A percentile compares a stretch with the other conserved stretches of the same genome.
Conservation (phyloP, 2,113 vertebrate genomes). For the Alligator sinensis region DNA sequence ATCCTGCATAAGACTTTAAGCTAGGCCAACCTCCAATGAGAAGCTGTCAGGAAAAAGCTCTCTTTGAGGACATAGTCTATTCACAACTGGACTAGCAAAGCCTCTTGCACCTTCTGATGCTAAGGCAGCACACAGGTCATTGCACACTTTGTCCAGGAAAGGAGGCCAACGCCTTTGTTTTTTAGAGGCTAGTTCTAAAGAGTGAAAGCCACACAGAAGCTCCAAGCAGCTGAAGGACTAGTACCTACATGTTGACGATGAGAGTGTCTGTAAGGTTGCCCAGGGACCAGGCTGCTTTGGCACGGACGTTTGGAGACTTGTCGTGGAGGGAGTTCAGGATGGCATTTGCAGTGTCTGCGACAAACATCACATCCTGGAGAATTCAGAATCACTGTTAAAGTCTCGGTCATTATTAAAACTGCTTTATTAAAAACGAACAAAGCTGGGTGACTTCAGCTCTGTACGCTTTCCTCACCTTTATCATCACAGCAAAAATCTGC, state of each 20-base stretch:
- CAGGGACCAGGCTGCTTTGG: slow-evolving; percentile 96
- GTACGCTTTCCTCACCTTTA: neutral
- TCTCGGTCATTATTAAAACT: neutral
- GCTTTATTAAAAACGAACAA: neutral
- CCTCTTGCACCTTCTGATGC: neutral
- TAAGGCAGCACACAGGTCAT: accelerated
- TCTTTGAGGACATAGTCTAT: neutral
- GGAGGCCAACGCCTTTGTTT: neutral
- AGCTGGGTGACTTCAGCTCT: neutral
- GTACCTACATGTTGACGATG: slow-evolving; percentile 92
- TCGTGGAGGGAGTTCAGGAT: slow-evolving; percentile 90
- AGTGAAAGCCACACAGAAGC: neutral
- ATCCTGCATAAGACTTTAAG: neutral
- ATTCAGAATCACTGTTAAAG: neutral
- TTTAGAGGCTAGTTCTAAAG: accelerated
- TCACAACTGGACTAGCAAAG: neutral
- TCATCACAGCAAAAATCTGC: neutral
- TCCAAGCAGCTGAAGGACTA: accelerated
- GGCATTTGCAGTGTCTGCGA: slow-evolving; percentile 94
- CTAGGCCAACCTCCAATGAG: neutral
- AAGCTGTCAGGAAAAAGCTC: neutral
- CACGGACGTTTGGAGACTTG: slow-evolving; percentile 90
- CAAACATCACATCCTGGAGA: slow-evolving; percentile 94
- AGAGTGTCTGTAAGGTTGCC: slow-evolving; percentile 96
- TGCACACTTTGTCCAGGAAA: neutral